These are phyloP conservation scores for Margaritifera margaritifera DNA, from an alignment of 2,888 invertebrate genomes.

Conservation along the genomic window DNA sequence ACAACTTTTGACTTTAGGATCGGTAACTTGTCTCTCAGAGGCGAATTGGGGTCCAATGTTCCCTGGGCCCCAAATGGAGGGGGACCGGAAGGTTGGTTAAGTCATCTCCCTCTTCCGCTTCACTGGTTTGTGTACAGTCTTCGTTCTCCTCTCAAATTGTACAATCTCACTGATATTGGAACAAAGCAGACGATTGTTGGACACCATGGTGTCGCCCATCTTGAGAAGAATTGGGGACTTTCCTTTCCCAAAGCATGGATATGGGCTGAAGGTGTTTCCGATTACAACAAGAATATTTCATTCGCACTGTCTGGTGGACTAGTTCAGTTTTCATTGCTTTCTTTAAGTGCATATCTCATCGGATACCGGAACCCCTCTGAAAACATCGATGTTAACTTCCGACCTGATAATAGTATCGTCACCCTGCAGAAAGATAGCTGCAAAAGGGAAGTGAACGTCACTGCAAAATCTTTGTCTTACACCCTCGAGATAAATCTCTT, in stretches of 20 bases:
- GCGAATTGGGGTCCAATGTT: slow-evolving; percentile 26
- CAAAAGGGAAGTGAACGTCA: slow-evolving; percentile 36
- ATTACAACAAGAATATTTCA: slow-evolving; percentile 21
- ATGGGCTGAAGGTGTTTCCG: slow-evolving; percentile 53
- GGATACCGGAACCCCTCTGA: slow-evolving; percentile 54
- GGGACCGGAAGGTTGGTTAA: slow-evolving; percentile 58
- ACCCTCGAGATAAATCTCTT: slow-evolving; percentile 31
- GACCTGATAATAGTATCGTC: slow-evolving; percentile 47
- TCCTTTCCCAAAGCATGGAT: slow-evolving; percentile 61
- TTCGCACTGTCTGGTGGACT: slow-evolving; percentile 55
- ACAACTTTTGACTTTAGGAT: slow-evolving; percentile 42
- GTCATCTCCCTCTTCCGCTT: slow-evolving; percentile 51
- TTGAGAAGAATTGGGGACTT: slow-evolving; percentile 64
- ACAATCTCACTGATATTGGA: slow-evolving; percentile 31
- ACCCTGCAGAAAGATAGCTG: slow-evolving; percentile 42
- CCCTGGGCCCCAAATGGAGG: slow-evolving; percentile 50
- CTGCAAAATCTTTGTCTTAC: slow-evolving; percentile 29
- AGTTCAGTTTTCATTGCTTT: slow-evolving; percentile 35
- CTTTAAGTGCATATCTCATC: slow-evolving; percentile 49
- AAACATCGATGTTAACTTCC: slow-evolving; percentile 41
- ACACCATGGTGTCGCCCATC: slow-evolving; percentile 41
- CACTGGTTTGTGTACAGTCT: slow-evolving; percentile 64
- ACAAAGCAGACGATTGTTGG: slow-evolving; percentile 21
- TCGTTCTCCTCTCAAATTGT: slow-evolving; percentile 40
- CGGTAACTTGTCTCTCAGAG: slow-evolving; percentile 32